Conservation (phyloP, 2,888 invertebrate genomes). For the Drosophila histrio region DNA sequence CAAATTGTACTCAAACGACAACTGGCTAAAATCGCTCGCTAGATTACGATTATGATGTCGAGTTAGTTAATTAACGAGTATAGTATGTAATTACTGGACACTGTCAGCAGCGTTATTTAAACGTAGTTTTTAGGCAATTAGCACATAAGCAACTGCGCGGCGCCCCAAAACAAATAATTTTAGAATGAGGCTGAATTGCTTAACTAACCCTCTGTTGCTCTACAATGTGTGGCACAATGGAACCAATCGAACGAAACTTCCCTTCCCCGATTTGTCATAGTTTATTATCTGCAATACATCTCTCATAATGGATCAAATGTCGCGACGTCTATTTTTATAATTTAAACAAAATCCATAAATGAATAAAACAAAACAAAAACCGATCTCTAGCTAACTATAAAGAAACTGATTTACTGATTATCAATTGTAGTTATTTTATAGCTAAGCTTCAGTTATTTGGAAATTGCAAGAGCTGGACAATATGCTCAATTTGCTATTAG, state of each 20-base stretch:
- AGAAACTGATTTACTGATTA: too few relatives aligned
- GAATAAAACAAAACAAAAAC: conserved; percentile 33
- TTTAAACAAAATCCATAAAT: conserved; percentile 11
- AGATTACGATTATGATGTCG: conserved; percentile 9
- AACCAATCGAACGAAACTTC: conserved; percentile 10
- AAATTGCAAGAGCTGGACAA: too few relatives aligned
- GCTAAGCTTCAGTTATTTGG: too few relatives aligned
- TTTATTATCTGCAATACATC: conserved; percentile 2
- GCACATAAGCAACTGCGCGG: conserved; percentile 45
- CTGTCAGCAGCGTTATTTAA: conserved; percentile 56
- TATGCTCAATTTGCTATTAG: too few relatives aligned
- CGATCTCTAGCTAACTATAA: conserved; percentile 48
- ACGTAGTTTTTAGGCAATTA: conserved; percentile 52
- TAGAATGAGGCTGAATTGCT: conserved; percentile 59
- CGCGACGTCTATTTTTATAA: conserved; percentile 11
- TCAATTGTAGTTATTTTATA: too few relatives aligned
- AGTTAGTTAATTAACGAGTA: conserved; percentile 12
- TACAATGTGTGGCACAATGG: conserved; percentile 6
- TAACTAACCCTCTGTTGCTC: conserved; percentile 10
- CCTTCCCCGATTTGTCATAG: background rate
- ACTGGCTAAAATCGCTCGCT: conserved; percentile 9
- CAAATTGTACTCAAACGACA: conserved; percentile 5
- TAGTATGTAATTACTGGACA: conserved; percentile 8
- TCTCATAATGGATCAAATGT: conserved; percentile 7
- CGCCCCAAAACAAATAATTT: conserved; percentile 18